Percentiles rank a stretch among this genome's conserved stretches.
These are phyloP conservation scores for Notolabrus celidotus DNA, from an alignment of 2,797 vertebrate genomes.

Conservation along the genomic window DNA sequence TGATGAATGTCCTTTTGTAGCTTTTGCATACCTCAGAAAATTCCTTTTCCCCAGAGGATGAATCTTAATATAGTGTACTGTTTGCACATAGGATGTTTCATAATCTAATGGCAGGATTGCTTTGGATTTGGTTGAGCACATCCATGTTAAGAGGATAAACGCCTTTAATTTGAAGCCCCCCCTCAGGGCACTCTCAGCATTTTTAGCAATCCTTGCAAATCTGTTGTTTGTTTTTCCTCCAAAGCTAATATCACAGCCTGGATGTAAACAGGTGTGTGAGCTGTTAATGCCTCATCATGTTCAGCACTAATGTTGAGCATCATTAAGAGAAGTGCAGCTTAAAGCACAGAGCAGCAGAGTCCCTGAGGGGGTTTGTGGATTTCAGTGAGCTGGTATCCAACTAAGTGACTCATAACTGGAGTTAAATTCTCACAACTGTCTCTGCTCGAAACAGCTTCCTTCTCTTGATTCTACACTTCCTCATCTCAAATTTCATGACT, in stretches of 20 bases:
- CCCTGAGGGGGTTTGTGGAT: conserved; percentile 33
- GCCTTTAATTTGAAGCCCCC: neutral
- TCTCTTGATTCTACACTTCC: conserved; percentile 22
- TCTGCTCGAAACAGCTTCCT: conserved; percentile 17
- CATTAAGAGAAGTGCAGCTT: conserved; percentile 44
- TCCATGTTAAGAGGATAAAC: neutral
- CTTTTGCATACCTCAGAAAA: neutral
- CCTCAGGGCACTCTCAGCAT: neutral
- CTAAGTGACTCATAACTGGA: conserved; percentile 42
- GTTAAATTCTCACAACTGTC: conserved; percentile 42
- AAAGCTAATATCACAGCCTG: conserved; percentile 14
- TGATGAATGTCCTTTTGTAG: too few species aligned
- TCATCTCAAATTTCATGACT: conserved; percentile 43
- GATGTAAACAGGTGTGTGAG: conserved; percentile 34
- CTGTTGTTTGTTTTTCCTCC: conserved; percentile 6
- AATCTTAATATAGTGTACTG: neutral
- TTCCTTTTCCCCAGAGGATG: neutral
- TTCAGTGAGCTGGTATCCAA: conserved; percentile 22
- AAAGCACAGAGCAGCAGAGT: conserved; percentile 32
- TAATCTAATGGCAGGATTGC: neutral
- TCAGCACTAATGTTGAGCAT: conserved; percentile 24
- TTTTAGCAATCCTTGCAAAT: neutral
- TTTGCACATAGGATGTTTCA: neutral
- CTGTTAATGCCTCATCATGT: conserved; percentile 29
- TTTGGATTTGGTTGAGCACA: neutral